Percentiles rank a stretch among this genome's conserved stretches.
Evolutionary conservation across 2,113 vertebrate genomes (phyloP).

Genomic region (Nyctereutes procyonoides): DNA sequence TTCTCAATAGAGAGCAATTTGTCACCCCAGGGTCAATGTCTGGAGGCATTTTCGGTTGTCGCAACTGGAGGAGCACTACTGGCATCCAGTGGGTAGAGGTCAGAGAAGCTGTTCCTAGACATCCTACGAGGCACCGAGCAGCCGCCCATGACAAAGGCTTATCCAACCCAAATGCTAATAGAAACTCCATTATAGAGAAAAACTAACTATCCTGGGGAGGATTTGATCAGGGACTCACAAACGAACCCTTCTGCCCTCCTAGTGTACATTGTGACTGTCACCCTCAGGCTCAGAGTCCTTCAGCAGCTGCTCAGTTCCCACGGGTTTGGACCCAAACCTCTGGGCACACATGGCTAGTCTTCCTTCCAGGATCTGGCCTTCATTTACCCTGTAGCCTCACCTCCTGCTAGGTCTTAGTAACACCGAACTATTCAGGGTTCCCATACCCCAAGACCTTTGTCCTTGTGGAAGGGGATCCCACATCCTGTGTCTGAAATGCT

Average conservation of each 20-base stretch:
- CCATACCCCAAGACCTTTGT: not conserved
- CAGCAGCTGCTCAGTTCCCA: not conserved
- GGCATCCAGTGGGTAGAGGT: not conserved
- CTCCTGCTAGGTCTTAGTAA: not conserved
- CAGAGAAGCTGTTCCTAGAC: not conserved
- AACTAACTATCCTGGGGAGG: not conserved
- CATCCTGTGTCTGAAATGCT: not conserved
- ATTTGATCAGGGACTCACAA: not conserved
- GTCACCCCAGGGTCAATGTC: not conserved
- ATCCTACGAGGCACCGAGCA: not conserved
- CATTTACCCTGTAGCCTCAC: not conserved
- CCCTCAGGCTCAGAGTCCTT: not conserved
- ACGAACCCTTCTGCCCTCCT: not conserved
- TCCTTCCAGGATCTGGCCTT: not conserved
- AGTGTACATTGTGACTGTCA: not conserved
- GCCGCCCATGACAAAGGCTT: not conserved
- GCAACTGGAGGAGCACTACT: not conserved
- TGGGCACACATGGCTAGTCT: accelerated
- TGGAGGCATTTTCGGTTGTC: not conserved
- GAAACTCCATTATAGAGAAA: not conserved
- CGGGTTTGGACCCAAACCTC: not conserved
- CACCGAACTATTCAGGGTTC: not conserved
- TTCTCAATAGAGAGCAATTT: not conserved
- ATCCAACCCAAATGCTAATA: not conserved
- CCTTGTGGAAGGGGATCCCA: not conserved